Conservation (phyloP, 2,888 invertebrate species). For the Lamellibrachia satsuma region DNA sequence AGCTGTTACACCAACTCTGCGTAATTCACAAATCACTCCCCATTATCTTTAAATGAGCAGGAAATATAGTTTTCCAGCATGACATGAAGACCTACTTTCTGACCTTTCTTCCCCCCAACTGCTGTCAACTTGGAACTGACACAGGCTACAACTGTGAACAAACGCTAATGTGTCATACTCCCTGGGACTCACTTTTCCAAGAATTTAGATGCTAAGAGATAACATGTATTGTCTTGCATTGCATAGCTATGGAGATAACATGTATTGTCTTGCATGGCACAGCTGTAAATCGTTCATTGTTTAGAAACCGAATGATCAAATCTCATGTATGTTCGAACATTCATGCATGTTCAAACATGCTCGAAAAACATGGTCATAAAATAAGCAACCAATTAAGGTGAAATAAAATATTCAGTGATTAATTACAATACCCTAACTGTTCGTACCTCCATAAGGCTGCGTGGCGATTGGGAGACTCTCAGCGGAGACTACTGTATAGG, state of each 20-base stretch:
- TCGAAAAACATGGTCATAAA: neutral
- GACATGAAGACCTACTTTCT: neutral
- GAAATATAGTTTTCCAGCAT: neutral
- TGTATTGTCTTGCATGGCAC: neutral
- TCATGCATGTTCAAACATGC: neutral
- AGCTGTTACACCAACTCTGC: neutral
- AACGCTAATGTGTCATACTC: too few species aligned
- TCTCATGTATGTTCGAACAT: neutral
- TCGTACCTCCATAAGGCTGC: constrained; percentile 62
- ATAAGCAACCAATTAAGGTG: neutral
- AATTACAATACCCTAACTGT: neutral
- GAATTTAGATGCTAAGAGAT: neutral
- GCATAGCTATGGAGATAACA: neutral
- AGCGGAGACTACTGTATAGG: constrained; percentile 55
- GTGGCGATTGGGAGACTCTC: constrained; percentile 63
- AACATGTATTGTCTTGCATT: too few species aligned
- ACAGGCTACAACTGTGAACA: too few species aligned
- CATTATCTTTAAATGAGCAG: neutral
- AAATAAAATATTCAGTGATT: neutral
- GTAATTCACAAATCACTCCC: neutral
- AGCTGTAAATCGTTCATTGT: neutral
- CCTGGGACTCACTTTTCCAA: neutral
- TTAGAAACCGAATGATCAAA: neutral
- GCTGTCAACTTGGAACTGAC: too few species aligned
- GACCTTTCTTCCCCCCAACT: too few species aligned